These are phyloP conservation scores for Megalopta genalis DNA, from an alignment of 1,140 invertebrate genomes.

Conservation along the genomic window DNA sequence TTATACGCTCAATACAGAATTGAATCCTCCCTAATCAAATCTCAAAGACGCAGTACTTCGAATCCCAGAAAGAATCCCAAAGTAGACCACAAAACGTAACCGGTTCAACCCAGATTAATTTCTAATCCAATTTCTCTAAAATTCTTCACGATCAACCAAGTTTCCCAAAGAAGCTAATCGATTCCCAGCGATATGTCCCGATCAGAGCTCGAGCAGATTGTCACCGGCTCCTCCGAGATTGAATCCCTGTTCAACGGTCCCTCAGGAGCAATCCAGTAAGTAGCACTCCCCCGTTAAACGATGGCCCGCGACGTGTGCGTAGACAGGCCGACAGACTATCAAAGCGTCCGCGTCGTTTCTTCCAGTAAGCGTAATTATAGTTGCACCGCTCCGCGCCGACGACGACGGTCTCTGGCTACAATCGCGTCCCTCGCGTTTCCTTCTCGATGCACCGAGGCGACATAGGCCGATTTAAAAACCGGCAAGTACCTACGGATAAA, in stretches of 20 bases:
- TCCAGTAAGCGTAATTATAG: constrained; percentile 52
- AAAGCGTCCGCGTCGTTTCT: constrained; percentile 46
- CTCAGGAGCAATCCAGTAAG: constrained; percentile 40
- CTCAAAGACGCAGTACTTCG: too few species aligned
- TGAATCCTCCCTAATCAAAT: too few species aligned
- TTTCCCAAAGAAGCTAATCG: background rate
- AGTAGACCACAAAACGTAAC: too few species aligned
- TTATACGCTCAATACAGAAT: too few species aligned
- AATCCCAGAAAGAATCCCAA: too few species aligned
- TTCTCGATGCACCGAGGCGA: constrained; percentile 51
- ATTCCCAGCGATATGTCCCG: background rate
- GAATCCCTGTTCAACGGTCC: background rate
- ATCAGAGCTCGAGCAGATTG: background rate
- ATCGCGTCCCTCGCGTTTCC: constrained; percentile 52
- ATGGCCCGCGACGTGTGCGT: constrained; percentile 27
- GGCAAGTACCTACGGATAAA: constrained; percentile 52
- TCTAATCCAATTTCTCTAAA: too few species aligned
- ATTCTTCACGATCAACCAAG: too few species aligned
- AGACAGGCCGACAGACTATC: constrained; percentile 14
- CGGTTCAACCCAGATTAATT: too few species aligned
- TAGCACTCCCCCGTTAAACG: constrained; percentile 30
- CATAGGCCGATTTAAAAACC: constrained; percentile 47
- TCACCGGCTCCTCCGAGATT: background rate
- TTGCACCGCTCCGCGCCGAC: constrained; percentile 25
- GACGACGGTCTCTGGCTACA: constrained; percentile 30